phyloP scores from a whole-genome alignment of 2,113 vertebrate species.

The Butorides virescens region DNA sequence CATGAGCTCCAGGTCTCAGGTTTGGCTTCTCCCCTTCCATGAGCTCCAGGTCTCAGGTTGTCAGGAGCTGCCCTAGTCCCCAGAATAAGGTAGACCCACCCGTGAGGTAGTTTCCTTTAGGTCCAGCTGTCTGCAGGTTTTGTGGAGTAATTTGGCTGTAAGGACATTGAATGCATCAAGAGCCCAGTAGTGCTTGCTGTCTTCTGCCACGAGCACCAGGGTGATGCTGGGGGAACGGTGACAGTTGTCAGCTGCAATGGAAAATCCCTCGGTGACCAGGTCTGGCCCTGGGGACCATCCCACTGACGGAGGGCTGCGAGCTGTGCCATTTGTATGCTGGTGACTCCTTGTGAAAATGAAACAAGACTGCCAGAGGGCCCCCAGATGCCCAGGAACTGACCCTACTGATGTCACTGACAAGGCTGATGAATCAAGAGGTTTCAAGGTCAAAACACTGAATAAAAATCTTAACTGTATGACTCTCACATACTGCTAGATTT shows the following conservation, averaged over 20 bases:
- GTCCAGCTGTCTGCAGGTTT: neutral
- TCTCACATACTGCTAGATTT: neutral
- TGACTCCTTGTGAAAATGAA: neutral
- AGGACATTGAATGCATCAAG: rapidly evolving
- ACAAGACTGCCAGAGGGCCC: neutral
- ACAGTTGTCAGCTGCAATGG: rapidly evolving
- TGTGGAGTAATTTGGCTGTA: neutral
- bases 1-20: neutral
- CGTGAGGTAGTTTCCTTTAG: neutral
- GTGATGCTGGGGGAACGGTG: neutral
- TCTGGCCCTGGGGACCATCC: neutral
- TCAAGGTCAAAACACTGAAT: conserved; percentile 54
- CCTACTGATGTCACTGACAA: neutral
- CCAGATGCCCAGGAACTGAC: neutral
- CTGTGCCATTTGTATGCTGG: neutral
- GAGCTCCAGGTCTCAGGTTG: neutral
- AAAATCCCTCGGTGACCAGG: rapidly evolving
- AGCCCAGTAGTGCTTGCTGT: neutral
- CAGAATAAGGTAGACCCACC: neutral
- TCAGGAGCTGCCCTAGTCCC: neutral
- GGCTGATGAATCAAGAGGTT: neutral
- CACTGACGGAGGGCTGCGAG: neutral
- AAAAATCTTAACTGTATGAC: neutral
- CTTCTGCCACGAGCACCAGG: neutral
- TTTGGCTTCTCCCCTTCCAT: neutral